A percentile compares a stretch with the other conserved stretches of the same genome.
Evolutionary conservation across 1,140 invertebrate genomes (phyloP).

Genomic region (Dendroctonus valens): DNA sequence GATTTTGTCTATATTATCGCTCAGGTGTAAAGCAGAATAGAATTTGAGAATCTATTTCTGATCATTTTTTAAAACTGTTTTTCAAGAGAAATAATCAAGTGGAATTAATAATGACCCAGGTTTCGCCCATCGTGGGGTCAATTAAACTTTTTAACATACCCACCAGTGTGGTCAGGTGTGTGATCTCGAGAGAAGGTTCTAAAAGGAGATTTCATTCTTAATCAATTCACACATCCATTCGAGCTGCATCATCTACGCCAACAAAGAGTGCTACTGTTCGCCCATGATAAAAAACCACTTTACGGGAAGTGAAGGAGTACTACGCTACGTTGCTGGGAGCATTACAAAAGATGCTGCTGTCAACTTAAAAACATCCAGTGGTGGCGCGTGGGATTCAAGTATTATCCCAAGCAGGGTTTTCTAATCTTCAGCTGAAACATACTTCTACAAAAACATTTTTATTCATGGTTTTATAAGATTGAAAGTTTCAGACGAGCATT

Average conservation of each 20-base stretch:
- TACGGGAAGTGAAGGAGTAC: slow-evolving; percentile 27
- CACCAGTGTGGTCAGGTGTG: slow-evolving; percentile 30
- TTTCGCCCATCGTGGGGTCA: neutral
- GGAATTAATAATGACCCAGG: neutral
- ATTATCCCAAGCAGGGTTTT: neutral
- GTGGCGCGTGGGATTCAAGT: slow-evolving; percentile 19
- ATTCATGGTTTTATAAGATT: no score
- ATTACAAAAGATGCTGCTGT: slow-evolving; percentile 20
- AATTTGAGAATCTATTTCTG: no score
- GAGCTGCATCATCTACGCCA: slow-evolving; percentile 41
- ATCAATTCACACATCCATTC: slow-evolving; percentile 43
- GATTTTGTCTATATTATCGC: no score
- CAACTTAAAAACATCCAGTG: slow-evolving; percentile 19
- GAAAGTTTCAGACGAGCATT: no score
- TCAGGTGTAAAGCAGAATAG: no score
- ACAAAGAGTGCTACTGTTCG: slow-evolving; percentile 44
- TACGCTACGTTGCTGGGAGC: slow-evolving; percentile 20
- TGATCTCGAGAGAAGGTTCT: slow-evolving; percentile 34
- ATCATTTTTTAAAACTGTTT: no score
- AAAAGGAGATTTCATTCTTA: slow-evolving; percentile 36
- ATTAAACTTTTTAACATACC: slow-evolving; percentile 15
- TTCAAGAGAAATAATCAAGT: neutral
- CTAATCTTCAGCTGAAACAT: no score
- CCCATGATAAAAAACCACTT: slow-evolving; percentile 35
- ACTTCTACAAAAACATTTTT: no score